These are phyloP conservation scores for Dascillus cervinus DNA, from an alignment of 2,888 invertebrate genomes.

Conservation along the genomic window DNA sequence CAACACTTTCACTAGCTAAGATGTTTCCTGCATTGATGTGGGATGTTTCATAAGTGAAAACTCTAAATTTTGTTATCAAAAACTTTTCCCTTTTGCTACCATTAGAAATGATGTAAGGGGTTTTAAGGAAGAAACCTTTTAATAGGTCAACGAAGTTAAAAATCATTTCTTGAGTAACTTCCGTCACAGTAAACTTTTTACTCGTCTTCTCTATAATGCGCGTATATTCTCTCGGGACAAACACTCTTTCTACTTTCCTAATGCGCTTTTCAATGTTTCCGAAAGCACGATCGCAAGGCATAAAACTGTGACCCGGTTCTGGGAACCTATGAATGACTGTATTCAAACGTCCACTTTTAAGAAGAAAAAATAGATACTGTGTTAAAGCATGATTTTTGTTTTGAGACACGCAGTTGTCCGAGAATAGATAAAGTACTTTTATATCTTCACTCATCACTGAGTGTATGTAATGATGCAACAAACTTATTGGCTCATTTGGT, in stretches of 20 bases:
- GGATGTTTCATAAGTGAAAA: neutral
- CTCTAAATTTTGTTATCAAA: neutral
- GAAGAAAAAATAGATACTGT: neutral
- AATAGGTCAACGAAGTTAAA: neutral
- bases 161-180: neutral
- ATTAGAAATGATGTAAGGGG: neutral
- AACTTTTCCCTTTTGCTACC: neutral
- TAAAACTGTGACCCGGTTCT: neutral
- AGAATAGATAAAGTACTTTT: constrained; percentile 13
- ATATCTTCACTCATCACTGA: constrained; percentile 9
- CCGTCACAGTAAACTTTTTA: neutral
- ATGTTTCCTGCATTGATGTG: neutral
- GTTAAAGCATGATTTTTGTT: neutral
- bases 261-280: neutral
- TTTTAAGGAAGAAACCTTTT: neutral
- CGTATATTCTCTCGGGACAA: neutral
- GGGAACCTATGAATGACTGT: neutral
- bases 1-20: neutral
- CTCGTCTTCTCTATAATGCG: neutral
- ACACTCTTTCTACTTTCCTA: neutral
- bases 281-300: neutral
- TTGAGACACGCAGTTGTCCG: constrained; percentile 13
- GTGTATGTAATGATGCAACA: constrained; percentile 14
- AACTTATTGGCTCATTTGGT: constrained; percentile 13
- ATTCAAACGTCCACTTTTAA: neutral